Evolutionary conservation across 2,888 invertebrate species (phyloP).

Genomic region (Orthosia gracilis): DNA sequence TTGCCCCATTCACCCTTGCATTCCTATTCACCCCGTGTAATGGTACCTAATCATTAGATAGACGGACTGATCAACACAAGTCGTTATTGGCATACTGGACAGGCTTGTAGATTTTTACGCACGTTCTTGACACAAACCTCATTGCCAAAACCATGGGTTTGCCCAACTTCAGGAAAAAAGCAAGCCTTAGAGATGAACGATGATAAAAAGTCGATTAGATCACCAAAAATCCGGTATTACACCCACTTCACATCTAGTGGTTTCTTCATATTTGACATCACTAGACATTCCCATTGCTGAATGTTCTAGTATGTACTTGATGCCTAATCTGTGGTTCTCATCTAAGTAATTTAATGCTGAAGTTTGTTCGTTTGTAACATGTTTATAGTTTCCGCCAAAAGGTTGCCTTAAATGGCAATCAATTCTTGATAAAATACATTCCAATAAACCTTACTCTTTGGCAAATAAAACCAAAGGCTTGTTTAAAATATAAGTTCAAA

Average conservation of each 20-base stretch:
- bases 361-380: background rate
- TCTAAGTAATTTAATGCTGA: slow-evolving; percentile 12
- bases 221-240: slow-evolving; percentile 14
- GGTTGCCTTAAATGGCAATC: slow-evolving; percentile 23
- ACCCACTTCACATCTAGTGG: background rate
- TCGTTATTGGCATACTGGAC: background rate
- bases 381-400: slow-evolving; percentile 40
- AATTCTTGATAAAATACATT: background rate
- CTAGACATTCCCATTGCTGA: background rate
- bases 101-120: background rate
- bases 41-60: too few species aligned
- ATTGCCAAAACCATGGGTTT: background rate
- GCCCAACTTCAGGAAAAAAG: slow-evolving; percentile 10
- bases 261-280: background rate
- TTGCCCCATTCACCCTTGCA: too few species aligned
- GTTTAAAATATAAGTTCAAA: too few species aligned
- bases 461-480: too few species aligned
- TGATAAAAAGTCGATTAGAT: slow-evolving; percentile 39
- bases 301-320: background rate
- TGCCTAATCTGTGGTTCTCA: slow-evolving; percentile 9
- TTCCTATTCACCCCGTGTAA: too few species aligned
- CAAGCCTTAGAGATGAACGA: slow-evolving; percentile 5
- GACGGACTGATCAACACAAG: background rate
- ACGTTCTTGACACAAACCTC: background rate
- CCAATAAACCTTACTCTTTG: background rate